phyloP scores from a whole-genome alignment of 2,888 invertebrate species.

The Hirtodrosophila alboralis region DNA sequence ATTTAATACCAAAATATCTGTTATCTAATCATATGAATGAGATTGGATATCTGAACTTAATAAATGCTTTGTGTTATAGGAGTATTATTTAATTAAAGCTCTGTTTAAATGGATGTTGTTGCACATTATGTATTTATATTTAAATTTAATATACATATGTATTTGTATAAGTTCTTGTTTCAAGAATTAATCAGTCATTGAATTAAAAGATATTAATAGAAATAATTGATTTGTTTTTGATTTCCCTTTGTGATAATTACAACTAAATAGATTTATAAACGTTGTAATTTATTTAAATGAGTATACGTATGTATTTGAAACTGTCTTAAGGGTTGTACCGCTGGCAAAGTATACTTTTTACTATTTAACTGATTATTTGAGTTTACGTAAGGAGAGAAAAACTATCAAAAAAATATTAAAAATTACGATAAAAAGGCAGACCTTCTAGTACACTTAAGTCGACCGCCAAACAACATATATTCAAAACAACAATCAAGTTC shows the following conservation, averaged over 20 bases:
- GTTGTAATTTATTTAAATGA: too few relatives aligned
- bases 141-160: not conserved
- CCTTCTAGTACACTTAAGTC: not conserved
- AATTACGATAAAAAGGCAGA: slow-evolving; percentile 8
- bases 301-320: too few relatives aligned
- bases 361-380: too few relatives aligned
- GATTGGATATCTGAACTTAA: too few relatives aligned
- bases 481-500: slow-evolving; percentile 20
- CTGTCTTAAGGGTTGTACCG: too few relatives aligned
- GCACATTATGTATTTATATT: not conserved
- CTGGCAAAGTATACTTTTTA: too few relatives aligned
- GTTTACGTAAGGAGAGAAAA: slow-evolving; percentile 1
- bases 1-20: too few relatives aligned
- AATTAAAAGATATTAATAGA: not conserved
- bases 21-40: too few relatives aligned
- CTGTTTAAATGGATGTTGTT: too few relatives aligned
- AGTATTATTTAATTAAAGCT: too few relatives aligned
- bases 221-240: slow-evolving; percentile 21
- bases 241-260: too few relatives aligned
- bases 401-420: not conserved
- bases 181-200: not conserved
- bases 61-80: too few relatives aligned
- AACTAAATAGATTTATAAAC: not conserved
- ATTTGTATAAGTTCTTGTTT: not conserved
- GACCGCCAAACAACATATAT: slow-evolving; percentile 4